Conservation (phyloP, 2,113 vertebrate species). For the Asarcornis scutulata region DNA sequence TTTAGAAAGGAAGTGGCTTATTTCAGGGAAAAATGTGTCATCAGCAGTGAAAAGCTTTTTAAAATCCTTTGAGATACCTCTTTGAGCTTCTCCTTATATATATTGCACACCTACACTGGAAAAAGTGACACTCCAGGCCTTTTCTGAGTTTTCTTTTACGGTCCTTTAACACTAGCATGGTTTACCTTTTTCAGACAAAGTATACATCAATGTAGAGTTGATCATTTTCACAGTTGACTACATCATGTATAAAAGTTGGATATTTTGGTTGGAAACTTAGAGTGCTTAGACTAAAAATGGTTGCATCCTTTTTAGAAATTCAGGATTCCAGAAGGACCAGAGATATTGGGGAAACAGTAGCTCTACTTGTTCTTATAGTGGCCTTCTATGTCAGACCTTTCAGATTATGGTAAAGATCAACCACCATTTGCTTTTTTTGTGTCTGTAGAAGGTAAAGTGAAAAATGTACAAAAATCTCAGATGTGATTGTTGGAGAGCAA, state of each 20-base stretch:
- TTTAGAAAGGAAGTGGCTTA: slow-evolving; percentile 88
- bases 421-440: not conserved
- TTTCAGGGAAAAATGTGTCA: slow-evolving; percentile 83
- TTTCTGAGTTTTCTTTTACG: slow-evolving; percentile 65
- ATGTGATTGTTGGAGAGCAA: not conserved
- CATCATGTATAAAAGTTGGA: not conserved
- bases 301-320: not conserved
- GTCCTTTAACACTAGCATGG: not conserved
- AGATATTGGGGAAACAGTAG: not conserved
- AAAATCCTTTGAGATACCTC: slow-evolving; percentile 73
- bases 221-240: not conserved
- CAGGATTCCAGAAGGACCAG: not conserved
- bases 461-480: not conserved
- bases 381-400: not conserved
- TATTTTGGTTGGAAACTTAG: not conserved
- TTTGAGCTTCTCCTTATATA: slow-evolving; percentile 73
- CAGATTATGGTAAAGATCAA: not conserved
- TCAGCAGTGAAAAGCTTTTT: slow-evolving; percentile 68
- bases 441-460: not conserved
- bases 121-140: slow-evolving; percentile 86
- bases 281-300: not conserved
- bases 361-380: not conserved
- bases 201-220: not conserved
- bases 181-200: slow-evolving; percentile 14
- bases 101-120: slow-evolving; percentile 91